phyloP scores from a whole-genome alignment of 1,140 invertebrate species.

The Diabrotica virgifera region DNA sequence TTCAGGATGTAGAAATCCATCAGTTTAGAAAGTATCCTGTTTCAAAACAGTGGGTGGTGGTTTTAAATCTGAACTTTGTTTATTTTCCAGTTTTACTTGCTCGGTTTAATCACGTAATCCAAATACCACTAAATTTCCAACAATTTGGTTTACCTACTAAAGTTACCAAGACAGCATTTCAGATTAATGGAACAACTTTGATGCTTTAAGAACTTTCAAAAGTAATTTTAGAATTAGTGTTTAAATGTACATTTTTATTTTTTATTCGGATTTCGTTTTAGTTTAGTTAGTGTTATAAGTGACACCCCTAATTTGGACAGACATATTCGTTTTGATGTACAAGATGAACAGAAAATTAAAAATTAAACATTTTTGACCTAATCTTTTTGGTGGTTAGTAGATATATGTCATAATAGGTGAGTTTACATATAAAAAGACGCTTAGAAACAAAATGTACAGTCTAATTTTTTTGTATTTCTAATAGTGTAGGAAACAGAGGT shows the following conservation, averaged over 20 bases:
- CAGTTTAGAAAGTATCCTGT: not conserved
- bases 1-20: not conserved
- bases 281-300: too few relatives aligned
- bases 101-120: not conserved
- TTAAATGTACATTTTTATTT: not conserved
- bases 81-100: slow-evolving; percentile 1
- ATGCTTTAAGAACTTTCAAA: not conserved
- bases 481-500: too few relatives aligned
- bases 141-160: not conserved
- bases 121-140: slow-evolving; percentile 1
- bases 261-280: too few relatives aligned
- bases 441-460: too few relatives aligned
- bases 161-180: not conserved
- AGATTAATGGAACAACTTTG: not conserved
- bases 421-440: too few relatives aligned
- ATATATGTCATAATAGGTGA: too few relatives aligned
- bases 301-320: too few relatives aligned
- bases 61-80: slow-evolving; percentile 3
- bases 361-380: too few relatives aligned
- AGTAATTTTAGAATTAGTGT: not conserved
- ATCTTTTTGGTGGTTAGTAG: too few relatives aligned
- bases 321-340: too few relatives aligned
- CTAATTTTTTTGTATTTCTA: too few relatives aligned
- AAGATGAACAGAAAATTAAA: too few relatives aligned
- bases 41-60: not conserved